phyloP scores from a whole-genome alignment of 2,113 vertebrate genomes.

The Rhadina sibilatrix region DNA sequence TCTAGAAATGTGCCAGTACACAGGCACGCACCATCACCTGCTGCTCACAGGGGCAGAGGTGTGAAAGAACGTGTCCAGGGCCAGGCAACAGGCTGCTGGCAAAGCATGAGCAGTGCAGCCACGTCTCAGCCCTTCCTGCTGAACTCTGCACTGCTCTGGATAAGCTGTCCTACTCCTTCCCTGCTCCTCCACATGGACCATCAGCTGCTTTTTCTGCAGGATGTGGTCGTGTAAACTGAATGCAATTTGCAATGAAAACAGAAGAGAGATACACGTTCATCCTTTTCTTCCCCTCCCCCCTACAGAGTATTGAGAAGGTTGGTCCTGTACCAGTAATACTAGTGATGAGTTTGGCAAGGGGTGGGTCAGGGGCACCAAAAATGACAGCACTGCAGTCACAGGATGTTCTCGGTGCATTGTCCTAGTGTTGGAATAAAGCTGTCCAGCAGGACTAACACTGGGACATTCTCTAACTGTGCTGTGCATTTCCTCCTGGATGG shows the following conservation, averaged over 20 bases:
- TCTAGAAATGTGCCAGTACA: neutral
- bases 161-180: neutral
- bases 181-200: neutral
- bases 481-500: too few species aligned
- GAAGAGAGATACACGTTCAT: neutral
- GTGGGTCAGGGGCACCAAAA: neutral
- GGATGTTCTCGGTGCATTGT: neutral
- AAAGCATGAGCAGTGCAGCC: neutral
- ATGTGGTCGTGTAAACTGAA: neutral
- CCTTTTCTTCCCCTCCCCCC: neutral
- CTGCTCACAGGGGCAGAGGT: neutral
- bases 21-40: neutral
- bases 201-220: neutral
- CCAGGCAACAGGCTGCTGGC: neutral
- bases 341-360: neutral
- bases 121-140: neutral
- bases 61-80: neutral
- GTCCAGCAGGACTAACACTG: neutral
- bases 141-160: neutral
- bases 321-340: neutral
- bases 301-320: neutral
- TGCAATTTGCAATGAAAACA: neutral
- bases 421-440: neutral
- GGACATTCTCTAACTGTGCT: neutral
- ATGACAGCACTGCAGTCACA: neutral